Conservation (phyloP, 2,888 invertebrate genomes). For the Stenichneumon culpator region DNA sequence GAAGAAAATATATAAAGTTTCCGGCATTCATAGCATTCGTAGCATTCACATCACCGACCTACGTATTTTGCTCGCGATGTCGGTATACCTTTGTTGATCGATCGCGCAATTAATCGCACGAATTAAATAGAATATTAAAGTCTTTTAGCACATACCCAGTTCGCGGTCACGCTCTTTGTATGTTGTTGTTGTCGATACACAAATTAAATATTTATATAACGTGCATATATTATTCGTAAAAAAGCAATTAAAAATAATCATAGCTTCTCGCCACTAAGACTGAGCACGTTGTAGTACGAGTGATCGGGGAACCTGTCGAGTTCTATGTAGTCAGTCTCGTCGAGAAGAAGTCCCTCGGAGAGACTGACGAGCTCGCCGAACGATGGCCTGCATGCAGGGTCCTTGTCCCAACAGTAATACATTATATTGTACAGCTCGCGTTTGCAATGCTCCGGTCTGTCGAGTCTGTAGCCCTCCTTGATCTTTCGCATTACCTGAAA, state of each 20-base stretch:
- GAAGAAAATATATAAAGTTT: neutral
- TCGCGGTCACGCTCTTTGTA: constrained; percentile 23
- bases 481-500: constrained; percentile 90
- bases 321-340: constrained; percentile 97
- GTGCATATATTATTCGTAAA: neutral
- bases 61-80: constrained; percentile 3
- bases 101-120: constrained; percentile 18
- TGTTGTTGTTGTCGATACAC: neutral
- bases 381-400: constrained; percentile 93
- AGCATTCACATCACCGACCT: constrained; percentile 42
- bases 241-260: constrained; percentile 77
- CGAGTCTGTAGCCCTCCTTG: constrained; percentile 94
- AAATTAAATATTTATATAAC: neutral
- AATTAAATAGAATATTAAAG: constrained; percentile 27
- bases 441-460: constrained; percentile 97
- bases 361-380: constrained; percentile 93
- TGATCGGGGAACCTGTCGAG: constrained; percentile 97
- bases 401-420: constrained; percentile 98
- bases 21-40: constrained; percentile 1
- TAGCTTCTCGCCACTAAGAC: constrained; percentile 94
- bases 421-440: constrained; percentile 97
- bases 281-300: constrained; percentile 95
- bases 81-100: neutral
- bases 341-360: constrained; percentile 93
- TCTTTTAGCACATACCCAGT: constrained; percentile 11